phyloP scores from a whole-genome alignment of 2,797 vertebrate species.

The Rousettus madagascariensis region DNA sequence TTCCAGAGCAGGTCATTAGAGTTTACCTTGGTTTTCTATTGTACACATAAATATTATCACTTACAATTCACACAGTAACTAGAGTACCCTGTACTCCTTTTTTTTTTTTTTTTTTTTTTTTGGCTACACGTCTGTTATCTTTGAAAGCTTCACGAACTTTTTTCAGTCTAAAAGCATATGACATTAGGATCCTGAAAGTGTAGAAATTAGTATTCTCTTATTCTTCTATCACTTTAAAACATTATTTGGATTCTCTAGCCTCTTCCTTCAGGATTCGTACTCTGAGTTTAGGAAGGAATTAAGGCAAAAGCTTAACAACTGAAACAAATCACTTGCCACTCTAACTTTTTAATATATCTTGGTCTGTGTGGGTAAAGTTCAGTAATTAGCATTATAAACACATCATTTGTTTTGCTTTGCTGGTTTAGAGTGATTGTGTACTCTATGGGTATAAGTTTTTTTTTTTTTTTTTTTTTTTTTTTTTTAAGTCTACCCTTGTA shows the following conservation, averaged over 20 bases:
- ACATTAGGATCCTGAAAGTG: background rate
- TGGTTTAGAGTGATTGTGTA: conserved; percentile 53
- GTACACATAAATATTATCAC: background rate
- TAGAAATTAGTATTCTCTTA: background rate
- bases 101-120: conserved; percentile 8
- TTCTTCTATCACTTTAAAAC: background rate
- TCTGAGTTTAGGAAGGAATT: background rate
- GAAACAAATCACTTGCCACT: background rate
- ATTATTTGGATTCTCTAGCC: background rate
- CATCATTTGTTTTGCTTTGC: conserved; percentile 41
- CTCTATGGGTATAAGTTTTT: background rate
- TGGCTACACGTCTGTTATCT: background rate
- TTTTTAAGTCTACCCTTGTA: background rate
- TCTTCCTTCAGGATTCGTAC: background rate
- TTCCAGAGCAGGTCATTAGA: conserved; percentile 31
- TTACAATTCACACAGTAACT: background rate
- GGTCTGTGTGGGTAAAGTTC: background rate
- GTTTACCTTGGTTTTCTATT: background rate
- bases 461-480: background rate
- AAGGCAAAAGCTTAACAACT: background rate
- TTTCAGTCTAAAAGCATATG: background rate
- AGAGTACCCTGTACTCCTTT: background rate
- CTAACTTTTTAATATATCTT: conserved; percentile 32
- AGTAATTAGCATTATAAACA: conserved; percentile 43
- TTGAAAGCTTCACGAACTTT: background rate